Evolutionary conservation across 2,113 vertebrate species (phyloP), one percentile per base, ranked within the genome.

Genomic region (Tyrannus savana): DNA sequence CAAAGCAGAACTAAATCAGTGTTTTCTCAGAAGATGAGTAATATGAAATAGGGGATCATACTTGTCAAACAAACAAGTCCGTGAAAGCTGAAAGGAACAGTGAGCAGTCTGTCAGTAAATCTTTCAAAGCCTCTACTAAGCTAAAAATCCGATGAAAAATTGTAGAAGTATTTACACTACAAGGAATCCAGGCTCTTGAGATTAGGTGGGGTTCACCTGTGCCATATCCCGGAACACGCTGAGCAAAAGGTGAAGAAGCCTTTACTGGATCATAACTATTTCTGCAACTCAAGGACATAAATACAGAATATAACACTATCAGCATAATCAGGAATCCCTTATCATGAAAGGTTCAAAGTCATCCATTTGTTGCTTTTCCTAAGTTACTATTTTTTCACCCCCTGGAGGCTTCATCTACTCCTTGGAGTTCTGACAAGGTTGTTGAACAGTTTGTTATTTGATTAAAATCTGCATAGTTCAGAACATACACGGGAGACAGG

Each of bases 251-350:
- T 39, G 67, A 47, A 16, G 73, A 80, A 90, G 46, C 19, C 22
- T 46, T 84, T 58, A 10, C 35, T 64, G 52, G 11, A 75, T 78
- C 67, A 73, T 74, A 67, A 76, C 33, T 47, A 44, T 84, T 89
- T 69, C 68, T 76, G 35, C 42, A 84, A 16, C 35, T 63, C 62
- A 67, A 73, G 87, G 72, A 76, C 56, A 80, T 50, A 52, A 95
- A 88, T 62, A 33, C 1, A 9, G 37, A 24, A 92, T 52, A 69
- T 21, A 66, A 42, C 22, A 75, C 42, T 37, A 58, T 92, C 95
- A 97, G 96, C 96, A 97, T 76, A 95, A 96, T 63, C 15, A 16
- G 33, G 25, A 68, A 22, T 7, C 9, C 37, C 80, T 94, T 96
- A 81, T 89, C 76, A 46, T 1, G 6, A 37, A 89, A 66, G 31